Evolutionary conservation across 2,797 vertebrate species (phyloP).

Genomic region (Knipowitschia caucasica): DNA sequence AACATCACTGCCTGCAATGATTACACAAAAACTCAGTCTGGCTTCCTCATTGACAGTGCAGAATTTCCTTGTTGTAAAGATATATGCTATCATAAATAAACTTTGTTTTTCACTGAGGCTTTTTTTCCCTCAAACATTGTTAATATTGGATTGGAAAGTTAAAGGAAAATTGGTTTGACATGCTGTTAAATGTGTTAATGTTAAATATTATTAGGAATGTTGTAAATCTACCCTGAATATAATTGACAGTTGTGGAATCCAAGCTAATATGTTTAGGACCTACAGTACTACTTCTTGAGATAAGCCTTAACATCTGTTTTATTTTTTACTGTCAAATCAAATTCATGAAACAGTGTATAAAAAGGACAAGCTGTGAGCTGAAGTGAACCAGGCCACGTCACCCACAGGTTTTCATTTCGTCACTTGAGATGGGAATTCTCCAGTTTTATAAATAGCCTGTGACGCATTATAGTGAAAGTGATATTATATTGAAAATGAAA

Average conservation of each 20-base stretch:
- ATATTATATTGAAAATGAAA: constrained; percentile 1
- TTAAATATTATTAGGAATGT: too few species aligned
- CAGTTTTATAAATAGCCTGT: constrained; percentile 11
- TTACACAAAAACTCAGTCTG: background rate
- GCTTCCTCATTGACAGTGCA: background rate
- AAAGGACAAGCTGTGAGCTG: background rate
- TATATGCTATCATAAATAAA: too few species aligned
- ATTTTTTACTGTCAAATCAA: background rate
- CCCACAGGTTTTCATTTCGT: background rate
- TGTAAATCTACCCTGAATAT: too few species aligned
- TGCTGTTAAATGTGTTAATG: too few species aligned
- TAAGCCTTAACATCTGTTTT: background rate
- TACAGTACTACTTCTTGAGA: background rate
- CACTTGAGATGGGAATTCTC: constrained; percentile 21
- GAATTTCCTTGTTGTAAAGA: background rate
- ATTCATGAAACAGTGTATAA: background rate
- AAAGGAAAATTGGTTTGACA: too few species aligned
- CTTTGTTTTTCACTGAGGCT: too few species aligned
- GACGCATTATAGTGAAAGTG: constrained; percentile 1
- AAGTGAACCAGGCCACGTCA: background rate
- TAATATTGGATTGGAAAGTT: too few species aligned
- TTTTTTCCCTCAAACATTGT: too few species aligned
- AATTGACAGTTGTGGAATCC: too few species aligned
- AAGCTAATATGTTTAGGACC: too few species aligned
- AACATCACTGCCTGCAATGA: background rate